Evolutionary conservation across 1,140 invertebrate species (phyloP), one percentile per base, ranked within the genome.

Genomic region (Phthorimaea operculella): DNA sequence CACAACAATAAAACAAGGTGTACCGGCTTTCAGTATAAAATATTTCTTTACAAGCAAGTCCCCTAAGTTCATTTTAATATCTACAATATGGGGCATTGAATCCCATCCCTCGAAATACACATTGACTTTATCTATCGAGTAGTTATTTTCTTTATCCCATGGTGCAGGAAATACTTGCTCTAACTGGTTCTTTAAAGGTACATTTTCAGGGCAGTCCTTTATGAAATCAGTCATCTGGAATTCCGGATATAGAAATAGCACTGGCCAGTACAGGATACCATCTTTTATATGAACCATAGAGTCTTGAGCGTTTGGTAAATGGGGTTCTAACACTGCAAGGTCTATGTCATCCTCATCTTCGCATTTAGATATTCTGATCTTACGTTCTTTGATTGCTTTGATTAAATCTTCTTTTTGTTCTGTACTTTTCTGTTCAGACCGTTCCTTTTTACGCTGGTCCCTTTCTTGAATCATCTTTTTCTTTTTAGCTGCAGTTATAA

Each of bases 91-190:
- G 3, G 94, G 79, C 64, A 87, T 88, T 70, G 89, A 91, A 54
- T 90, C 86, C 59, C 82, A 82, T 64, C 93, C 90, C 85, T 96
- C 94, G 82, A 90, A 96, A 77, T 94, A 97, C 14, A 97, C 86
- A 82, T 91, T 89, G 34, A 97, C 72, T 48, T 83, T 90, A 6
- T 89, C 82, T 8, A 86, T 61, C 47, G 70, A 89, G 75, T 97
- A 98, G 65, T 90, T 90, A 45, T 86, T 82, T 0, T 92, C 82
- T 51, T 62, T 69, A 80, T 98, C 96, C 93, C 95, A 97, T 5
- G 86, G 80, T 18, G 90, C 90, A 28, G 87, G 86, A 79, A 98
- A 96, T 57, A 98, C 82, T 36, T 87, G 77, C 39, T 77, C 69
- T 18, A 87, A 59, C 33, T 85, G 78, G 34, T 61, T 69, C 2